Evolutionary conservation across 2,888 invertebrate genomes (phyloP).

Genomic region (Electrophaes corylata): DNA sequence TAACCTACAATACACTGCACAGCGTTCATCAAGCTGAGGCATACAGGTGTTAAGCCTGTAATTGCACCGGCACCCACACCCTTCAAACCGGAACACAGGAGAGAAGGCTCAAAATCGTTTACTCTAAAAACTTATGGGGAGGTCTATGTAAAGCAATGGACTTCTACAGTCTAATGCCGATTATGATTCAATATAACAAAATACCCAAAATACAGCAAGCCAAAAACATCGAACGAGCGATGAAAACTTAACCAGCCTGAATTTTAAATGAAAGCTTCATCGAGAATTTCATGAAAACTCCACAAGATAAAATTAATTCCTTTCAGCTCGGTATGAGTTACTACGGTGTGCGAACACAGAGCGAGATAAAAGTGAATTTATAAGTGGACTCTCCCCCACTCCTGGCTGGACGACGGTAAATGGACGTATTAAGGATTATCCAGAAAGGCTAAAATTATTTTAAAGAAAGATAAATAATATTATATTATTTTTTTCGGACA

Average conservation of each 20-base stretch:
- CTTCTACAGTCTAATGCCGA: not conserved
- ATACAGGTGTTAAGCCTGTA: too few species aligned
- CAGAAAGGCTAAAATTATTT: not conserved
- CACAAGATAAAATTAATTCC: slow-evolving; percentile 50
- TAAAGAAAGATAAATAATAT: not conserved
- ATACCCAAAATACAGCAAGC: not conserved
- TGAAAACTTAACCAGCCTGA: slow-evolving; percentile 26
- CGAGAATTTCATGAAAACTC: slow-evolving; percentile 40
- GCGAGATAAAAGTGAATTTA: slow-evolving; percentile 52
- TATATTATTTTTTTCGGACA: too few species aligned
- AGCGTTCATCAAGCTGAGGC: too few species aligned
- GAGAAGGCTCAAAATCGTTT: too few species aligned
- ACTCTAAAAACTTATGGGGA: too few species aligned
- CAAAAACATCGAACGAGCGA: slow-evolving; percentile 9
- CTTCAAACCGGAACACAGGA: not conserved
- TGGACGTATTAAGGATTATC: slow-evolving; percentile 13
- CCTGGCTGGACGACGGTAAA: slow-evolving; percentile 18
- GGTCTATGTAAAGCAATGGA: too few species aligned
- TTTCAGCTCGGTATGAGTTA: slow-evolving; percentile 49
- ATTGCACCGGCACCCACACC: too few species aligned
- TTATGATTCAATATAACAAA: not conserved
- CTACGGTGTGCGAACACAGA: slow-evolving; percentile 39
- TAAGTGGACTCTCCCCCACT: slow-evolving; percentile 33
- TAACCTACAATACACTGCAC: too few species aligned
- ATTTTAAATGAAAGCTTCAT: slow-evolving; percentile 34